Base-by-base conservation (phyloP, 1,140 invertebrate species). In the Macrostomum lignano region DNA sequence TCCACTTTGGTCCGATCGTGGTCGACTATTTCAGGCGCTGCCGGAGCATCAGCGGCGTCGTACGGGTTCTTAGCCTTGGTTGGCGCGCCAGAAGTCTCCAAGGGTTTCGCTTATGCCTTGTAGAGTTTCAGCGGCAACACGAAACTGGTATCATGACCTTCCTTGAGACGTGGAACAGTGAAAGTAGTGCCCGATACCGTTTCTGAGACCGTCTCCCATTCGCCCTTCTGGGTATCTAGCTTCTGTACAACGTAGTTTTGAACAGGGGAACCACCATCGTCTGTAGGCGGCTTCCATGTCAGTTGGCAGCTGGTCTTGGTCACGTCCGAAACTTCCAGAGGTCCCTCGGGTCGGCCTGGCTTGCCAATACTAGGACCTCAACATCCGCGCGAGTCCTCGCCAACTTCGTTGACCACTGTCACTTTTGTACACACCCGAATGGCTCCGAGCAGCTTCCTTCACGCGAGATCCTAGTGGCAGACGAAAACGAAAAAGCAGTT, bases 61-160 rank as follows among this genome's bases (percentile, higher is more conserved):
- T 42, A 58, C 38, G 51, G 51, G 44, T 47, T 45, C 41, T 55
- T 55, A 31, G 50, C 46, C 9, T 45, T 41, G 13, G 45, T 47
- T 31, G 49, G 45, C 32, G 78, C 50, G 11, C 68, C 65, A 15
- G 47, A n/a, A n/a, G n/a, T n/a, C 70, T 64, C 43, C 81, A 72
- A 45, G 84, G 2, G 86, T 71, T 43, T 86, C 74, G 24, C 79
- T 86, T 32, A 77, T 63, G 10, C 91, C 91, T 49, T 91, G 82
- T 10, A 93, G 74, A 53, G 96, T 96, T 52, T 96, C 67, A 0
- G 88, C 84, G 46, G 74, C 82, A 0, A 96, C 71, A 35, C 91
- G 61, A 68, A 96, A 96, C 51, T 88, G 76, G 55, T 96, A 98
- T 81, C 71, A 44, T 86, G 77, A 40, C 79, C 77, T 61, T 88